Evolutionary conservation across 2,113 vertebrate species (phyloP), one percentile per base, ranked within the genome.

Genomic region (Lepidothrix coronata): DNA sequence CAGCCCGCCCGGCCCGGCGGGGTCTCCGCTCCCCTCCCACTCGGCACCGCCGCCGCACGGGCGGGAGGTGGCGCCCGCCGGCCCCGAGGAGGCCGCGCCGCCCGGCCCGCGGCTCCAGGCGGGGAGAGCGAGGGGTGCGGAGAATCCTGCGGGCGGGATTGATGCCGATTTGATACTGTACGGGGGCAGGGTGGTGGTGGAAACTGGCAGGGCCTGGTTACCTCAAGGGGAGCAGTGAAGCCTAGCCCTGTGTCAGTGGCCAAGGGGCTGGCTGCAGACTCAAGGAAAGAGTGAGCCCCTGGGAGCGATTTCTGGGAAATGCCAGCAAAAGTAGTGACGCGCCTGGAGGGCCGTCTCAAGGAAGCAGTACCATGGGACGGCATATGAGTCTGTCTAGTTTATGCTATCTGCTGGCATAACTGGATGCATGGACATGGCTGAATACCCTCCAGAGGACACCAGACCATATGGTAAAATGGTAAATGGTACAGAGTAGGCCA

Each of bases 341-440:
- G 28, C 11, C 11, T 18, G 49, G 33, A 48, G 24, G 12, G 33
- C 66, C 0, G 0, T 5, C 66, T 37, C 28, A 12, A 28, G 49
- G 49, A 31, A 35, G n/a, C 33, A 37, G 30, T 3, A 14, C 17
- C 6, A 2, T 12, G 67, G 48, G 11, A 5, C 1, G 2, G 31
- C 14, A 25, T 0, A 0, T 6, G 15, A 8, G 11, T 18, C 61
- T 3, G 2, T 19, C 31, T 0, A 0, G 11, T n/a, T 58, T 3
- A 0, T 33, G 4, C 6, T 24, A 5, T 31, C 41, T 2, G 2
- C 39, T 68, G 79, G 49, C 30, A 12, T 4, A 14, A n/a, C 6
- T 2, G 2, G 18, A 16, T 5, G 1, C 1, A 1, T 20, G 23
- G 33, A 8, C 4, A 0, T 5, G 19, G 31, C 55, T 73, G 67